Conservation (phyloP, 2,888 invertebrate genomes). For the Drosophila paramelanica region DNA sequence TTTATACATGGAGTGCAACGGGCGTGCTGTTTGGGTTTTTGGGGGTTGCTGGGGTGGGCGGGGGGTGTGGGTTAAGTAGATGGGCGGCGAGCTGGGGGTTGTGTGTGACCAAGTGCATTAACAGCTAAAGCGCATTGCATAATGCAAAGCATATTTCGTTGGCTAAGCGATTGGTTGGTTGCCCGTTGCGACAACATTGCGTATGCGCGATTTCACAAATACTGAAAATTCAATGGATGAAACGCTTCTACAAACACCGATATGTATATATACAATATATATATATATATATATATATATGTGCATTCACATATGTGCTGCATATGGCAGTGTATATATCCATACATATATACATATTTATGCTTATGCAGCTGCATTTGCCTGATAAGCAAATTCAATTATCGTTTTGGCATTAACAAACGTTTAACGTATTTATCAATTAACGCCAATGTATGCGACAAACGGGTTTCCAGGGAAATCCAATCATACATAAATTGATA, state of each 20-base stretch:
- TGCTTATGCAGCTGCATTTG: slow-evolving; percentile 29
- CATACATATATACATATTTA: too few relatives aligned
- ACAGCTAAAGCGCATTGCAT: slow-evolving; percentile 33
- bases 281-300: neutral
- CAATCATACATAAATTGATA: neutral
- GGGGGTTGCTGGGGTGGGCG: neutral
- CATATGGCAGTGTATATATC: too few relatives aligned
- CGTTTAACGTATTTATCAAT: slow-evolving; percentile 39
- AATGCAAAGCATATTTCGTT: slow-evolving; percentile 42
- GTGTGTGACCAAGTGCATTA: slow-evolving; percentile 37
- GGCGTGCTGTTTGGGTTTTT: neutral
- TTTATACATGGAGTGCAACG: slow-evolving; percentile 59
- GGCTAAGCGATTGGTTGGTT: slow-evolving; percentile 37
- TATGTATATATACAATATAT: neutral
- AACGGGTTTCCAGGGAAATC: neutral
- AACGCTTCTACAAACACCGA: slow-evolving; percentile 22
- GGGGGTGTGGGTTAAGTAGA: neutral
- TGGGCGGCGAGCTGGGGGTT: neutral
- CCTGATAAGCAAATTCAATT: slow-evolving; percentile 54
- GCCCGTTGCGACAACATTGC: slow-evolving; percentile 33
- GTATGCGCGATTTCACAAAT: slow-evolving; percentile 38
- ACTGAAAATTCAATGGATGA: slow-evolving; percentile 32
- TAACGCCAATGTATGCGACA: slow-evolving; percentile 23
- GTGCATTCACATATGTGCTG: neutral
- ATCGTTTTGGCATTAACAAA: slow-evolving; percentile 33